phyloP scores from a whole-genome alignment of 2,113 vertebrate species.

The Canis aureus region DNA sequence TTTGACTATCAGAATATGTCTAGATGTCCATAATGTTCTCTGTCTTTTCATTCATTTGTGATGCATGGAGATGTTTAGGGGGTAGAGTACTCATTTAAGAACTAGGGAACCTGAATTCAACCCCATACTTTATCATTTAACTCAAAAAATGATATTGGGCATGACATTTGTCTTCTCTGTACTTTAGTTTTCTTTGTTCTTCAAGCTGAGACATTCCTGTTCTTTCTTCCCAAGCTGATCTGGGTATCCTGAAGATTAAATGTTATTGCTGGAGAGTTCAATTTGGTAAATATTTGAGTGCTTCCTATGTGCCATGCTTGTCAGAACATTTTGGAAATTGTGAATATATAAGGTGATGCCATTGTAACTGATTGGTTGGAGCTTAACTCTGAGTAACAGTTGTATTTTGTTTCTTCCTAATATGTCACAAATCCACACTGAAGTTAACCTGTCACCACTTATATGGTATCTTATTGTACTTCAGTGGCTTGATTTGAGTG shows the following conservation, averaged over 20 bases:
- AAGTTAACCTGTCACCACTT: neutral
- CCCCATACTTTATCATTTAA: neutral
- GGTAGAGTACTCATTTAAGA: conserved; percentile 23
- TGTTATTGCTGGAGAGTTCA: neutral
- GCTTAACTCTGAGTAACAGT: neutral
- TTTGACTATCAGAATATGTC: neutral
- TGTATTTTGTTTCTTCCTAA: conserved; percentile 33
- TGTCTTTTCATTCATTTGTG: neutral
- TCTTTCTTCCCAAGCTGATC: neutral
- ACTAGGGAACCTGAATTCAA: conserved; percentile 13
- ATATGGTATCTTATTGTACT: neutral
- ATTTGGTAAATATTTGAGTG: conserved; percentile 31
- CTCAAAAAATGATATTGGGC: neutral
- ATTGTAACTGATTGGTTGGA: neutral
- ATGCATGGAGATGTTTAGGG: neutral
- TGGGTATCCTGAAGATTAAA: neutral
- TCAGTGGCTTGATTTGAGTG: neutral
- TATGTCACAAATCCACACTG: neutral
- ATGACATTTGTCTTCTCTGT: conserved; percentile 1
- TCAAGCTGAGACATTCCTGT: neutral
- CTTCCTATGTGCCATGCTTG: neutral
- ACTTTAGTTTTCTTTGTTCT: conserved; percentile 36
- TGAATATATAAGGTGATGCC: neutral
- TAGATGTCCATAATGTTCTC: neutral
- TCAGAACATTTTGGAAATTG: conserved; percentile 38